A percentile compares a stretch with the other conserved stretches of the same genome.
These are phyloP conservation scores for Schizotus pectinicornis DNA, from an alignment of 2,888 invertebrate species.

Conservation along the genomic window DNA sequence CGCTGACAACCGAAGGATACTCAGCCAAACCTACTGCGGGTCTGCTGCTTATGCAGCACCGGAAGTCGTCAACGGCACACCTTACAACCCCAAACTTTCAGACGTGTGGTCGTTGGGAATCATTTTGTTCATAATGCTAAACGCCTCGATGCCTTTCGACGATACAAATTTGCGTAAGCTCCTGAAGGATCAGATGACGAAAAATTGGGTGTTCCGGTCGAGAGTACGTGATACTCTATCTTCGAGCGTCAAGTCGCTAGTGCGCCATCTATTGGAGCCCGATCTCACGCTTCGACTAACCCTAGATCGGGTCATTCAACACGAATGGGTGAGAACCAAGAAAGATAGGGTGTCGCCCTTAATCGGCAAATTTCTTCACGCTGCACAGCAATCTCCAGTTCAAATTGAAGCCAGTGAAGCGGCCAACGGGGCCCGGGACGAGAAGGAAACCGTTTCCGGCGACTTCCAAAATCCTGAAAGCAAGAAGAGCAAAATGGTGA, in stretches of 20 bases:
- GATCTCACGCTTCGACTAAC: conserved; percentile 79
- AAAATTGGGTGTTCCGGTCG: conserved; percentile 77
- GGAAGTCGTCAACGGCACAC: conserved; percentile 88
- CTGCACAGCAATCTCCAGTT: conserved; percentile 60
- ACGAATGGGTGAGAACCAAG: conserved; percentile 75
- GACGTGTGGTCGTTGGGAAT: conserved; percentile 95
- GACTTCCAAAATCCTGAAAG: conserved; percentile 57
- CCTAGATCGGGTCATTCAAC: conserved; percentile 74
- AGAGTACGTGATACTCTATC: conserved; percentile 75
- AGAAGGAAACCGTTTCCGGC: conserved; percentile 49
- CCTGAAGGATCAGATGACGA: conserved; percentile 81
- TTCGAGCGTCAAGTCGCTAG: conserved; percentile 75
- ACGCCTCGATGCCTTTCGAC: conserved; percentile 93
- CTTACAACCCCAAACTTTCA: conserved; percentile 86
- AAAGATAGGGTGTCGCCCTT: conserved; percentile 67
- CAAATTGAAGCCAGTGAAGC: conserved; percentile 36
- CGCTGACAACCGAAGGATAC: conserved; percentile 72
- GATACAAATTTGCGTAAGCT: conserved; percentile 84
- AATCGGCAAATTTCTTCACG: conserved; percentile 68
- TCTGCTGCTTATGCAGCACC: conserved; percentile 97
- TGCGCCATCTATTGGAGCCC: conserved; percentile 83
- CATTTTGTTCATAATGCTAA: conserved; percentile 92
- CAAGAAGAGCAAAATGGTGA: conserved; percentile 56
- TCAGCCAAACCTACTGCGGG: conserved; percentile 94
- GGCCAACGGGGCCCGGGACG: conserved; percentile 43